A percentile compares a stretch with the other conserved stretches of the same genome.
Conservation (phyloP, 2,113 vertebrate species). For the Vimba vimba region DNA sequence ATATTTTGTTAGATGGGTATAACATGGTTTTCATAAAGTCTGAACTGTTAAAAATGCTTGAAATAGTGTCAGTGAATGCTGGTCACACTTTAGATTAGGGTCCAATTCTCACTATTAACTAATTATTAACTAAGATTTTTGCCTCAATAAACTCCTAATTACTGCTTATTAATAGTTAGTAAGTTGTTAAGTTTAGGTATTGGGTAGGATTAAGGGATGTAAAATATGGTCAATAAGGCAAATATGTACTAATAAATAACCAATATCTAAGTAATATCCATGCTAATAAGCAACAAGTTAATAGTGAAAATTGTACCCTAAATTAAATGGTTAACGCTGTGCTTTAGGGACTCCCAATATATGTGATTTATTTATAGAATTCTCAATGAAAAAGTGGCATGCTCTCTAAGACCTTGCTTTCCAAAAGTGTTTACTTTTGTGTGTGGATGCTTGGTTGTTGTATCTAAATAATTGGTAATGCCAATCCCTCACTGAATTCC, state of each 20-base stretch:
- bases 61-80: background rate
- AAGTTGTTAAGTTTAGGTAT: no score
- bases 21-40: background rate
- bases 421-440: constrained; percentile 26
- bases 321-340: background rate
- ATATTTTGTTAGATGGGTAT: background rate
- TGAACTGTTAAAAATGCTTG: background rate
- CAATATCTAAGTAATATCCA: no score
- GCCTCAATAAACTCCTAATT: no score
- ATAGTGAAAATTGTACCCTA: no score
- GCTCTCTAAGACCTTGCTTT: background rate
- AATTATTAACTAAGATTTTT: no score
- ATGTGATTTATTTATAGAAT: background rate
- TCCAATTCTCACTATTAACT: no score
- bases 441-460: constrained; percentile 36
- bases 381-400: background rate
- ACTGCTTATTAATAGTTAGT: no score
- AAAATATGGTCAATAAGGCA: no score
- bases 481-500: constrained; percentile 71
- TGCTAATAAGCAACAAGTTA: no score
- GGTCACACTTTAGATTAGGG: no score
- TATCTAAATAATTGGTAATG: constrained; percentile 44
- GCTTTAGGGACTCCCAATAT: background rate
- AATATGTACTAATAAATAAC: no score
- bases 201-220: no score